phyloP scores from a whole-genome alignment of 2,113 vertebrate species.

The Anolis sagrei region DNA sequence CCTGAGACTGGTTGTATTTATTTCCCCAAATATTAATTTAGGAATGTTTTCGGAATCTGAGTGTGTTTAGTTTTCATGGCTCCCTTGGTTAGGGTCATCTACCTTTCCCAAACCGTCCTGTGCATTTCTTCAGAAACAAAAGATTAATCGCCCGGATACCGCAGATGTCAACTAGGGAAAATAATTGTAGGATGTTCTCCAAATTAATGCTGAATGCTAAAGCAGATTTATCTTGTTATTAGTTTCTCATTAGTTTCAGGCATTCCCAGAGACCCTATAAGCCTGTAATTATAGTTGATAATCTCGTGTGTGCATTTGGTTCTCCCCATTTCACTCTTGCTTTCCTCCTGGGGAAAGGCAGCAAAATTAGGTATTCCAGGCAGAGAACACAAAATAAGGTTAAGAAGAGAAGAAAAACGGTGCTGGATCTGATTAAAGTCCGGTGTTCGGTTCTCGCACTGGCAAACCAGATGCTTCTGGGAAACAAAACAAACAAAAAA shows the following conservation, averaged over 20 bases:
- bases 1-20: background rate
- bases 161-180: constrained; percentile 12
- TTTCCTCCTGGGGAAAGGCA: constrained; percentile 9
- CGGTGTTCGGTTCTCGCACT: background rate
- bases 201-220: constrained; percentile 25
- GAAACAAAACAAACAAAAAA: background rate
- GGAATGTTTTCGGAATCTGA: background rate
- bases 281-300: constrained; percentile 29
- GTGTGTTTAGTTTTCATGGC: constrained; percentile 27
- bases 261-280: constrained; percentile 29
- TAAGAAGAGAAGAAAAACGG: background rate
- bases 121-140: constrained; percentile 20
- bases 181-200: constrained; percentile 3
- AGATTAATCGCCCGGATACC: constrained; percentile 26
- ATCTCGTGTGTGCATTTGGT: constrained; percentile 14
- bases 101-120: background rate
- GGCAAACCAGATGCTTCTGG: background rate
- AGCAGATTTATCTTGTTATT: constrained; percentile 40
- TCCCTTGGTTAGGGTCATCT: constrained; percentile 4
- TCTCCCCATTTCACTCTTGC: too few species aligned
- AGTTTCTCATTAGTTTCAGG: constrained; percentile 31
- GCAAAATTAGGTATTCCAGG: background rate
- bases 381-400: background rate
- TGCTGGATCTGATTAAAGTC: background rate
- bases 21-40: background rate